phyloP scores from a whole-genome alignment of 2,888 invertebrate genomes.

The Coenonympha arcania region DNA sequence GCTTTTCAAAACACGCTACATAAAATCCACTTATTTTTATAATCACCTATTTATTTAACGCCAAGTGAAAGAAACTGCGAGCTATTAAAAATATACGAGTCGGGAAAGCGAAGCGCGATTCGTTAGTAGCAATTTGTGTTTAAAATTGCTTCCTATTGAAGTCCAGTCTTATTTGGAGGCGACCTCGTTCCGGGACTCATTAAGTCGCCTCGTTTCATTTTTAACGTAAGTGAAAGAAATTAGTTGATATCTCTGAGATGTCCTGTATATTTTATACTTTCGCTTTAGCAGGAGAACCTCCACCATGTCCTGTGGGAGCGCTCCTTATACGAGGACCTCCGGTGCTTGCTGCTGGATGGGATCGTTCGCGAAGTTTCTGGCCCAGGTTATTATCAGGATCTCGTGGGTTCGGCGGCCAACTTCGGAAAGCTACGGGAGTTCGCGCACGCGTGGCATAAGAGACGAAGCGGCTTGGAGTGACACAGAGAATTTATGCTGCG shows the following conservation, averaged over 20 bases:
- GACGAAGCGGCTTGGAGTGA: too few relatives aligned
- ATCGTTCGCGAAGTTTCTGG: too few relatives aligned
- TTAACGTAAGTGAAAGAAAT: slow-evolving; percentile 31
- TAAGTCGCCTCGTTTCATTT: slow-evolving; percentile 32
- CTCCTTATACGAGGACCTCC: too few relatives aligned
- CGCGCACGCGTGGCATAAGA: too few relatives aligned
- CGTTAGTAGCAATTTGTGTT: slow-evolving; percentile 13
- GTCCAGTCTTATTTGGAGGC: slow-evolving; percentile 9
- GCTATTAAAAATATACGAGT: slow-evolving; percentile 4
- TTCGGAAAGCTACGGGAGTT: too few relatives aligned
- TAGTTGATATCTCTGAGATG: slow-evolving; percentile 23
- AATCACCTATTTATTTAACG: not conserved
- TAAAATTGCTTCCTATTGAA: slow-evolving; percentile 10
- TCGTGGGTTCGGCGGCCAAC: too few relatives aligned
- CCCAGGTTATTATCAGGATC: too few relatives aligned
- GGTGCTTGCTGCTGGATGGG: too few relatives aligned
- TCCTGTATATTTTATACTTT: slow-evolving; percentile 14
- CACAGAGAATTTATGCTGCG: too few relatives aligned
- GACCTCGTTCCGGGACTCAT: slow-evolving; percentile 28
- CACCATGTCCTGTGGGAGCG: too few relatives aligned
- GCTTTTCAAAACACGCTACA: not conserved
- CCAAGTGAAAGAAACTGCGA: not conserved
- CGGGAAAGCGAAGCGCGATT: slow-evolving; percentile 6
- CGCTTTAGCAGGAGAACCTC: too few relatives aligned
- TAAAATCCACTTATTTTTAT: not conserved